Percentiles rank a stretch among this genome's conserved stretches.
These are phyloP conservation scores for Sylvietta virens DNA, from an alignment of 2,113 vertebrate genomes.

Conservation along the genomic window DNA sequence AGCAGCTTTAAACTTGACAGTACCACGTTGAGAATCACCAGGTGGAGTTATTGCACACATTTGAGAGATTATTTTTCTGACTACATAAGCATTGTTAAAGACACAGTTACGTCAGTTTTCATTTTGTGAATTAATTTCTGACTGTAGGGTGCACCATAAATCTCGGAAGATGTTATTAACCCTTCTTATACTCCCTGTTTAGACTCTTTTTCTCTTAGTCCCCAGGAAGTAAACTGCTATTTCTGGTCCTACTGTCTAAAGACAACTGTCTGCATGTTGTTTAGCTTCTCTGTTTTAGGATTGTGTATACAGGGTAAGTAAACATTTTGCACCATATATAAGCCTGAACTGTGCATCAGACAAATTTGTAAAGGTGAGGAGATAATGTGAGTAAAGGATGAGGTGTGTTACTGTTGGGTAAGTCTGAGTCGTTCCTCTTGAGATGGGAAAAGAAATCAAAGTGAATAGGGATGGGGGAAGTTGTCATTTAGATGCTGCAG, in stretches of 20 bases:
- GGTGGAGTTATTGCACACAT: slow-evolving; percentile 50
- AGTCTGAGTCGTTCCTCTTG: neutral
- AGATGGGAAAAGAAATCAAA: neutral
- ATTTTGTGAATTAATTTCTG: slow-evolving; percentile 6
- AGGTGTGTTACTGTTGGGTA: neutral
- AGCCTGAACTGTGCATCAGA: neutral
- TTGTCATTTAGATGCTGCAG: neutral
- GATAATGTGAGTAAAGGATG: neutral
- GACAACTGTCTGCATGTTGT: neutral
- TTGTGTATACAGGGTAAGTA: neutral
- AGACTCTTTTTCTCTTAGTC: neutral
- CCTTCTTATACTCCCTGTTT: neutral
- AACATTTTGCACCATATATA: neutral
- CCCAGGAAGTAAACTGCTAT: neutral
- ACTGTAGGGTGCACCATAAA: neutral
- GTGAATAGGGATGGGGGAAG: neutral
- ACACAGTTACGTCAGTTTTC: neutral
- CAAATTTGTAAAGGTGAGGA: neutral
- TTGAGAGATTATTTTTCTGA: neutral
- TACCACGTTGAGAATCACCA: slow-evolving; percentile 33
- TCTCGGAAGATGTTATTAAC: neutral
- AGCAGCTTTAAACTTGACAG: neutral
- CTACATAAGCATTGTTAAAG: neutral
- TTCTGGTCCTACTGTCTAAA: neutral
- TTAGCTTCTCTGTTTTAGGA: neutral